phyloP scores from a whole-genome alignment of 2,113 vertebrate species.

The Castor canadensis region DNA sequence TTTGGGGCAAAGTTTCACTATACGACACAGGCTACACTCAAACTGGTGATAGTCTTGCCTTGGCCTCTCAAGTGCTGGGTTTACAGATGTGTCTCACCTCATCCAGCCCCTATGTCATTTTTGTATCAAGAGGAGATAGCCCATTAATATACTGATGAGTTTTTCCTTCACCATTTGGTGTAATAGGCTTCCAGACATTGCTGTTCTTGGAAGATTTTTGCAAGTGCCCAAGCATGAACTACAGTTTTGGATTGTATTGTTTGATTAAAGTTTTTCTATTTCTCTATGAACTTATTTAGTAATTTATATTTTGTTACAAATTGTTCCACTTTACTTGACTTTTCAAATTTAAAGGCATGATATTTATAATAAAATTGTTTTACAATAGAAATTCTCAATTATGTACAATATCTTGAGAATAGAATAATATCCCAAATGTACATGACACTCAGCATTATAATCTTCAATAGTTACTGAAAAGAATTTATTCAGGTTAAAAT shows the following conservation, averaged over 20 bases:
- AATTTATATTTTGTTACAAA: not conserved
- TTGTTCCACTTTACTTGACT: not conserved
- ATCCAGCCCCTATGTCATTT: too few relatives aligned
- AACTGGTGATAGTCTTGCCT: too few relatives aligned
- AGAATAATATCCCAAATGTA: not conserved
- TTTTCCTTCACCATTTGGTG: not conserved
- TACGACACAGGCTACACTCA: too few relatives aligned
- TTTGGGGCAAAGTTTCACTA: too few relatives aligned
- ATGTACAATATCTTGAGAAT: not conserved
- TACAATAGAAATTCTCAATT: not conserved
- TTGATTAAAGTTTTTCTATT: not conserved
- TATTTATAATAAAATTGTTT: not conserved
- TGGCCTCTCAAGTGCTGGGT: too few relatives aligned
- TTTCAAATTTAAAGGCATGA: conserved; percentile 16
- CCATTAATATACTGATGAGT: not conserved
- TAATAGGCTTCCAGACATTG: not conserved
- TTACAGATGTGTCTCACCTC: too few relatives aligned
- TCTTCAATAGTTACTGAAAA: not conserved
- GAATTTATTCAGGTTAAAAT: not conserved
- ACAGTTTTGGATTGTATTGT: not conserved
- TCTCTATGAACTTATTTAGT: not conserved
- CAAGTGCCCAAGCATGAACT: not conserved
- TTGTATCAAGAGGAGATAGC: not conserved
- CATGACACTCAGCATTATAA: not conserved
- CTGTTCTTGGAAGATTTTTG: not conserved